Percentiles rank a stretch among this genome's conserved stretches.
These are phyloP conservation scores for Phrynosoma platyrhinos DNA, from an alignment of 2,113 vertebrate genomes.

Conservation along the genomic window DNA sequence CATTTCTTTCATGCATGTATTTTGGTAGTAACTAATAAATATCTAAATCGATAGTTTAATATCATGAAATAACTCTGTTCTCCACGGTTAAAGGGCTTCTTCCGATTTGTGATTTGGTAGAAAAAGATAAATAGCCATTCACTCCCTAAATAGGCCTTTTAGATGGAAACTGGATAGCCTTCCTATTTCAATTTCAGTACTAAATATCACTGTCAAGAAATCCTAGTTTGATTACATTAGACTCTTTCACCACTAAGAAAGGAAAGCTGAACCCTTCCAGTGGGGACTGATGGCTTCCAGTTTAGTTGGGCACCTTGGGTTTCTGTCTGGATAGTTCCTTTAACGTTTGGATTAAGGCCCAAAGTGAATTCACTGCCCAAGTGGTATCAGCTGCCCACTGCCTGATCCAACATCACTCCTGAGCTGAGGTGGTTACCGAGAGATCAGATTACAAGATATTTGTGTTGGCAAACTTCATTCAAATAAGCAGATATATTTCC, in stretches of 20 bases:
- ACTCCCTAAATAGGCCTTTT: not conserved
- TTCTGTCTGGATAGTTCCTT: too few relatives aligned
- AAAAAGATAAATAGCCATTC: not conserved
- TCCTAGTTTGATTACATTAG: not conserved
- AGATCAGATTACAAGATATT: not conserved
- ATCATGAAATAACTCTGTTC: not conserved
- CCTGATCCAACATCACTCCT: not conserved
- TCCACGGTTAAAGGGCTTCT: not conserved
- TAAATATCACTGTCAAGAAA: not conserved
- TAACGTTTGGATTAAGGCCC: too few relatives aligned
- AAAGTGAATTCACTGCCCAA: too few relatives aligned
- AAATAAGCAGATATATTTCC: not conserved
- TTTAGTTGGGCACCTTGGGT: too few relatives aligned
- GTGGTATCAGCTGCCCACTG: too few relatives aligned
- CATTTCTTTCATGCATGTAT: not conserved
- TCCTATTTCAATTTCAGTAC: not conserved
- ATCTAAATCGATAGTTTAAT: not conserved
- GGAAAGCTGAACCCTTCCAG: not conserved
- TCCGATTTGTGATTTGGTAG: not conserved
- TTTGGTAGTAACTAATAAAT: not conserved
- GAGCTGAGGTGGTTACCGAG: not conserved
- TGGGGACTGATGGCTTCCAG: too few relatives aligned
- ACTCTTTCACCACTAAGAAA: not conserved
- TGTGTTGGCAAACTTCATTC: not conserved
- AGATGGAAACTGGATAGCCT: not conserved